Base-by-base conservation (phyloP, 2,797 vertebrate genomes). In the Helarctos malayanus region DNA sequence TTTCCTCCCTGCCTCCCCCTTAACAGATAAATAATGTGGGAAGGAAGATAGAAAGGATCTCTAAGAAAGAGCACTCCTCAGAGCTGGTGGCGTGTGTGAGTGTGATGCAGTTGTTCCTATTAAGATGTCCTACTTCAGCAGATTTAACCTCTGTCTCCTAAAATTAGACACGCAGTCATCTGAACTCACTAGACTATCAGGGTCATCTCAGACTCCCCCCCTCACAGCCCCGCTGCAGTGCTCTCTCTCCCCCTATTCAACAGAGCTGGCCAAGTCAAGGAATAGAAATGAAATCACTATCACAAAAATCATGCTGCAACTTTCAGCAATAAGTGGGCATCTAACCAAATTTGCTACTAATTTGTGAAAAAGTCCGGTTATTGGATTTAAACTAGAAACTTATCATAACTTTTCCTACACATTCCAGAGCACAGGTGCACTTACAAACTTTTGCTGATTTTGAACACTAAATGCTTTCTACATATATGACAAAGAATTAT, bases 171-270 rank as follows among this genome's bases (percentile, higher is more conserved):
- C 1, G 3, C 29, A 23, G 10, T 23, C 29, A 75, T 45, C 68
- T 18, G 78, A 35, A 84, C 35, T 84, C 63, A 2, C 7, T 27
- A 25, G 38, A 25, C 47, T 32, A 5, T 0, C 29, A 21, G 10
- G 29, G 29, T n/a, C 76, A 54, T 18, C 21, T 52, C 49, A 61
- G 27, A n/a, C 49, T 18, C 1, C 29, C 29, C 4, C 4, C 21
- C 5, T 6, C 27, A 0, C 12, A 2, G 2, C 3, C 32, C 14
- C 0, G 2, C 10, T 0, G 1, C 49, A 38, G 4, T 1, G 27
- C 57, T 45, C 38, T 25, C 32, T 2, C 19, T 0, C 13, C 19
- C 21, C 18, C 19, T 1, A 7, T 14, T 38, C 41, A 29, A n/a
- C 45, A 45, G 27, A 38, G 29, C 45, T n/a, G 2, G 38, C 27